Base-by-base conservation (phyloP, 2,888 invertebrate species). In the Alloplasta piceator region DNA sequence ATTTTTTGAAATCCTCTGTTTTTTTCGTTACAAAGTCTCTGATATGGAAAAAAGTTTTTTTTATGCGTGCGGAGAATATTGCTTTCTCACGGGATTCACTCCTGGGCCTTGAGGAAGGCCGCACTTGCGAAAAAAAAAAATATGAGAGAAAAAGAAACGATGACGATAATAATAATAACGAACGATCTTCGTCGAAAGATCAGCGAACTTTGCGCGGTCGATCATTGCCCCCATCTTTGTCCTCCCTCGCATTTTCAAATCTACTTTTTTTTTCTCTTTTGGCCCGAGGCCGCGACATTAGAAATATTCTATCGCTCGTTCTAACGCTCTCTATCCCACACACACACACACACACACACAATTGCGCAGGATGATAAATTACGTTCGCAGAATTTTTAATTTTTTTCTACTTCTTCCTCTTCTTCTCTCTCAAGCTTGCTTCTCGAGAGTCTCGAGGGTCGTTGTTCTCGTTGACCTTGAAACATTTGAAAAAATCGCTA, bases 181-280 rank as follows among this genome's bases (percentile, higher is more conserved):
- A 61, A 26, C 26, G 26, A 26, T 26, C 50, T 12, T 71, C 41
- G 67, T 50, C 70, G 67, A 68, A 82, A 80, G 64, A 60, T 80
- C 80, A 80, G 75, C 80, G 80, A 80, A 76, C 79, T 76, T 64
- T 36, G 61, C 26, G 26, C 7, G 71, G 60, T 71, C 39, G 79
- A 80, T 82, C 77, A 48, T 80, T 83, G 82, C 71, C 75, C 78
- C 76, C 50, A 66, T 70, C 64, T 39, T 41, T 43, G 66, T 74
- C 46, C 66, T 66, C 56, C 66, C 74, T 66, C 66, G 46, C 76
- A 66, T 50, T 73, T 73, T 61, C 43, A 38, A 71, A 77, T 66
- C 58, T 39, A 55, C 55, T 38, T 55, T 41, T 64, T 56, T 61
- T 39, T 66, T 64, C 58, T 50, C 41, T 38, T 50, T 41, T 68